Evolutionary conservation across 53 echinoderm and acorn worm genomes (phyloP).

Genomic region (Temnopleurus reevesii): DNA sequence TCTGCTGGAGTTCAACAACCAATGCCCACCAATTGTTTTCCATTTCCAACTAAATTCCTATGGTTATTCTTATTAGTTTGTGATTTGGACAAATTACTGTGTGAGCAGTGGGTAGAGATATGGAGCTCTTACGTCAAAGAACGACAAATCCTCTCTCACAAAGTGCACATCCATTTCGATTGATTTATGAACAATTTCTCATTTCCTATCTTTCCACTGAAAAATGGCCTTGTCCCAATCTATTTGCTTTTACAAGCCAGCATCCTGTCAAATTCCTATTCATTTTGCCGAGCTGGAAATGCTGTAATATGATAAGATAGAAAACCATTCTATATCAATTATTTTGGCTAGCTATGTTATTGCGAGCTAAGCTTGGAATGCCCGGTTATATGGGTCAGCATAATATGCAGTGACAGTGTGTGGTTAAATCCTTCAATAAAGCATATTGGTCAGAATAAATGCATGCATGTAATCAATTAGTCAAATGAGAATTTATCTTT

Average conservation of each 20-base stretch:
- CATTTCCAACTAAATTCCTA: constrained; percentile 22
- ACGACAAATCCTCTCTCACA: background rate
- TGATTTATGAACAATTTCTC: constrained; percentile 49
- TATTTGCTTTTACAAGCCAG: constrained; percentile 28
- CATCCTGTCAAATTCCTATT: background rate
- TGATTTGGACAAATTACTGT: constrained; percentile 52
- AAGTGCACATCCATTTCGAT: constrained; percentile 58
- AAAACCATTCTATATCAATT: constrained; percentile 32
- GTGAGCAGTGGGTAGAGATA: constrained; percentile 13
- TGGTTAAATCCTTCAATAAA: background rate
- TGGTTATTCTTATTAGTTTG: constrained; percentile 35
- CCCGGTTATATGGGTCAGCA: background rate
- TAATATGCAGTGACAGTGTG: constrained; percentile 18
- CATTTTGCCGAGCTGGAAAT: background rate
- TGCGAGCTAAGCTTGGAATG: background rate
- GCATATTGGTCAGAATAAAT: background rate
- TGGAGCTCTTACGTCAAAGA: constrained; percentile 30
- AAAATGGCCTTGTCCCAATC: constrained; percentile 43
- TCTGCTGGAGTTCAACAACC: constrained; percentile 32
- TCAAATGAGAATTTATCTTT: background rate
- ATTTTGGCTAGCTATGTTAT: constrained; percentile 22
- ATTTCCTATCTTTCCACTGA: constrained; percentile 42
- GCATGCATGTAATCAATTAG: background rate
- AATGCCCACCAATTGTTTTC: constrained; percentile 14
- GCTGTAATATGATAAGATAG: constrained; percentile 34